phyloP scores from a whole-genome alignment of 2,888 invertebrate genomes.

The Stenichneumon culpator region DNA sequence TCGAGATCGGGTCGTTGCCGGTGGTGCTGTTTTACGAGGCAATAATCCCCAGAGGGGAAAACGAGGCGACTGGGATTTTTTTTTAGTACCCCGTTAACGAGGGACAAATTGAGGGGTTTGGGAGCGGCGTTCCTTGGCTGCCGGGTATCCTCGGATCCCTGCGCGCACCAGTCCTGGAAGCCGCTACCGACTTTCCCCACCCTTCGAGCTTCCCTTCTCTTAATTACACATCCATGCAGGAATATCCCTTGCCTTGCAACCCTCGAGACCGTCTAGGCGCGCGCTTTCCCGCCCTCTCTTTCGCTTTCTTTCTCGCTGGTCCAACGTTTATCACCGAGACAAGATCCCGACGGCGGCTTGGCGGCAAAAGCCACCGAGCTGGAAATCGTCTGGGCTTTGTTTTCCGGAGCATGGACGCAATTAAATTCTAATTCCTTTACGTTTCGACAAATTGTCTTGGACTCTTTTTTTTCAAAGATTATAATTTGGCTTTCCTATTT shows the following conservation, averaged over 20 bases:
- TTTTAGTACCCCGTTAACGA: conserved; percentile 63
- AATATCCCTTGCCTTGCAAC: conserved; percentile 29
- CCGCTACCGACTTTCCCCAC: conserved; percentile 35
- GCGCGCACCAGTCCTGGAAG: conserved; percentile 22
- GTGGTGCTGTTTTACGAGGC: conserved; percentile 38
- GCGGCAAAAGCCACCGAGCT: conserved; percentile 15
- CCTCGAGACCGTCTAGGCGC: conserved; percentile 26
- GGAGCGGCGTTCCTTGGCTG: conserved; percentile 45
- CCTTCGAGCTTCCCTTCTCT: conserved; percentile 59
- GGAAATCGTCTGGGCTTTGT: conserved; percentile 34
- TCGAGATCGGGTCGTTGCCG: conserved; percentile 8
- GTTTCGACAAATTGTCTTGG: neutral
- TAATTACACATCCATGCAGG: conserved; percentile 65
- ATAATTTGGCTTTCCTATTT: neutral
- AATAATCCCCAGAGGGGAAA: conserved; percentile 30
- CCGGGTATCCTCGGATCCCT: conserved; percentile 41
- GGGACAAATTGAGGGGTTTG: conserved; percentile 68
- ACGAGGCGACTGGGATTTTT: neutral
- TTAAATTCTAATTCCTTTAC: conserved; percentile 23
- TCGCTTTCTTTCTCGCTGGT: conserved; percentile 43
- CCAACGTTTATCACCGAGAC: conserved; percentile 64
- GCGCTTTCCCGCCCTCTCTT: conserved; percentile 1
- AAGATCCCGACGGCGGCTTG: conserved; percentile 33
- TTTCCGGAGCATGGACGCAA: conserved; percentile 35
- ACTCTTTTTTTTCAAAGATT: neutral